Conservation (phyloP, 2,113 vertebrate genomes). For the Ibidorhyncha struthersii region DNA sequence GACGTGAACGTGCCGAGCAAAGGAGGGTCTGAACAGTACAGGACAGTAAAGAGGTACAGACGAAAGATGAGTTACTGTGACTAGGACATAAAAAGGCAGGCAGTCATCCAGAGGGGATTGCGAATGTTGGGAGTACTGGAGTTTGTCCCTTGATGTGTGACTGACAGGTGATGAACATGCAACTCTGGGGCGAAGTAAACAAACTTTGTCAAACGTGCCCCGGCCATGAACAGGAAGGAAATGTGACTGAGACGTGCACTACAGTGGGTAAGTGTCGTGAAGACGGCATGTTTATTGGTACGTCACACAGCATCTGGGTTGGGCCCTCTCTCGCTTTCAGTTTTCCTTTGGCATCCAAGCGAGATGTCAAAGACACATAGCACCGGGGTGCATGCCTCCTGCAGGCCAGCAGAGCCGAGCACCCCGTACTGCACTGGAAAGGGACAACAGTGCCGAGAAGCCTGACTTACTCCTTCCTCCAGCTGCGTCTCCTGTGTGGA, state of each 20-base stretch:
- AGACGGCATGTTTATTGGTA: background rate
- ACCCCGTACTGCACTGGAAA: background rate
- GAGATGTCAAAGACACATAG: background rate
- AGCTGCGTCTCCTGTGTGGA: background rate
- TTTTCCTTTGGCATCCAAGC: background rate
- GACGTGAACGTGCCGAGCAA: background rate
- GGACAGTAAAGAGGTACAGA: background rate
- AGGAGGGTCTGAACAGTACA: background rate
- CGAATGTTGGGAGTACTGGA: background rate
- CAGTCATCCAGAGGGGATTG: background rate
- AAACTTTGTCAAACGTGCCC: background rate
- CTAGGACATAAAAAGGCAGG: background rate
- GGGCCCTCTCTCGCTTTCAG: background rate
- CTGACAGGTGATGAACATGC: background rate
- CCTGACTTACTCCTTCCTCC: background rate
- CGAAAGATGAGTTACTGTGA: background rate
- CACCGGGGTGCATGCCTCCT: background rate
- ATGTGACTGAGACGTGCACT: background rate
- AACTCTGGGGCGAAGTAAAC: background rate
- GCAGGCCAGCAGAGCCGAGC: background rate
- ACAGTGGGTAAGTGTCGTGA: background rate
- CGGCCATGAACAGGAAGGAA: background rate
- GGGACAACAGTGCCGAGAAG: background rate
- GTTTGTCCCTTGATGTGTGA: background rate
- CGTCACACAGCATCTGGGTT: background rate